A percentile compares a stretch with the other conserved stretches of the same genome.
Evolutionary conservation across 1,140 invertebrate genomes (phyloP).

Genomic region (Hyles euphorbiae): DNA sequence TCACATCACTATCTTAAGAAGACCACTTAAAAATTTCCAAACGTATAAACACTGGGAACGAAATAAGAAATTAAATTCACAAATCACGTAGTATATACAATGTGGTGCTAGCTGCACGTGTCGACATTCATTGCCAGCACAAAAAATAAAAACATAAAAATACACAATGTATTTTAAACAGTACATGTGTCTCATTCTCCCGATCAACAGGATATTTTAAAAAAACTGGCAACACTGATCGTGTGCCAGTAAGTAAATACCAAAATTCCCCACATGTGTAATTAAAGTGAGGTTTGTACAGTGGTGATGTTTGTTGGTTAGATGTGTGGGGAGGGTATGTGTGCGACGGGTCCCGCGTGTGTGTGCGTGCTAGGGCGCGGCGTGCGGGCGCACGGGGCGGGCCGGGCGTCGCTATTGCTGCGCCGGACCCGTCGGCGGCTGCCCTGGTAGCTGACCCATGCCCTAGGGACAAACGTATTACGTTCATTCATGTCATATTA

Average conservation of each 20-base stretch:
- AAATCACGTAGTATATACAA: no score
- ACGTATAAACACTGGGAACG: no score
- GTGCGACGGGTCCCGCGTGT: not conserved
- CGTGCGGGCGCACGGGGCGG: slow-evolving; percentile 32
- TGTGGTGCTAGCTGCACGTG: not conserved
- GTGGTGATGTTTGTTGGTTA: no score
- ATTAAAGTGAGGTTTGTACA: no score
- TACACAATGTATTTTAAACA: slow-evolving; percentile 7
- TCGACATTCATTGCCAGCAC: not conserved
- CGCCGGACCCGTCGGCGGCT: slow-evolving; percentile 47
- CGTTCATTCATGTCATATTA: no score
- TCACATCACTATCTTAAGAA: no score
- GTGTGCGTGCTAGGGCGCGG: slow-evolving; percentile 22
- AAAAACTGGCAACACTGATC: slow-evolving; percentile 1
- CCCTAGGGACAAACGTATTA: slow-evolving; percentile 32
- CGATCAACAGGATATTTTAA: slow-evolving; percentile 18
- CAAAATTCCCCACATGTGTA: not conserved
- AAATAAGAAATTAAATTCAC: no score
- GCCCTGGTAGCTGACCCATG: slow-evolving; percentile 52
- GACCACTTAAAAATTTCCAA: no score
- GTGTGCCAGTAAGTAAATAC: not conserved
- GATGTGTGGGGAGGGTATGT: not conserved
- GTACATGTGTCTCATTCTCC: slow-evolving; percentile 17
- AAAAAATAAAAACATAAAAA: slow-evolving; percentile 1
- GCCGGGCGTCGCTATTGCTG: slow-evolving; percentile 56